phyloP scores from a whole-genome alignment of 2,113 vertebrate species.

The Perognathus longimembris region DNA sequence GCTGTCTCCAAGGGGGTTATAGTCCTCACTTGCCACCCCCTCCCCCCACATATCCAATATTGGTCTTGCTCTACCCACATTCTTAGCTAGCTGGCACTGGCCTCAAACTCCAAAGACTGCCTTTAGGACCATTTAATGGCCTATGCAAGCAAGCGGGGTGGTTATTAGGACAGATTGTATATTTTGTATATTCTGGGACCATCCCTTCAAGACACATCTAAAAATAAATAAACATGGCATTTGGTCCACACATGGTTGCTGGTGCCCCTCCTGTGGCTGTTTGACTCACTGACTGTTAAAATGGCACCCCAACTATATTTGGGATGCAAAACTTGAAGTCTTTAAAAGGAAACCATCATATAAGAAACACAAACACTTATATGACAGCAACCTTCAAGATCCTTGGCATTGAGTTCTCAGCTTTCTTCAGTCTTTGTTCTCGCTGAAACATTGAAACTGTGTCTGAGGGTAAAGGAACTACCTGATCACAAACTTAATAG shows the following conservation, averaged over 20 bases:
- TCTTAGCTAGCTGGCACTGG: constrained; percentile 87
- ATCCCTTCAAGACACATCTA: constrained; percentile 86
- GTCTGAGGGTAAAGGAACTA: constrained; percentile 79
- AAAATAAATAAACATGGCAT: constrained; percentile 81
- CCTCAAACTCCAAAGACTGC: constrained; percentile 90
- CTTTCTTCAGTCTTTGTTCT: constrained; percentile 85
- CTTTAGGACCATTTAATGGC: constrained; percentile 88
- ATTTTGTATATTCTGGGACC: constrained; percentile 91
- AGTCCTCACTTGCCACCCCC: constrained; percentile 77
- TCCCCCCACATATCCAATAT: constrained; percentile 45
- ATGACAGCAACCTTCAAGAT: constrained; percentile 85
- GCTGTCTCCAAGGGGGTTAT: constrained; percentile 81
- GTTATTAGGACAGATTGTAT: constrained; percentile 88
- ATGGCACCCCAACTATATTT: constrained; percentile 85
- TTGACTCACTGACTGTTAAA: constrained; percentile 91
- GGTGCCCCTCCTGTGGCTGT: constrained; percentile 86
- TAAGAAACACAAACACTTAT: constrained; percentile 79
- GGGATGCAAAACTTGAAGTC: constrained; percentile 87
- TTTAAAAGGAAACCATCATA: constrained; percentile 82
- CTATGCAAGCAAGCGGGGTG: constrained; percentile 87
- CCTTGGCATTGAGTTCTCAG: constrained; percentile 86
- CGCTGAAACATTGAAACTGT: constrained; percentile 82
- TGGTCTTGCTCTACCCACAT: constrained; percentile 79
- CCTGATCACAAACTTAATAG: constrained; percentile 84
- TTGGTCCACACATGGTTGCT: constrained; percentile 86